phyloP scores from a whole-genome alignment of 2,888 invertebrate species.

The Ornithoptera priamus region DNA sequence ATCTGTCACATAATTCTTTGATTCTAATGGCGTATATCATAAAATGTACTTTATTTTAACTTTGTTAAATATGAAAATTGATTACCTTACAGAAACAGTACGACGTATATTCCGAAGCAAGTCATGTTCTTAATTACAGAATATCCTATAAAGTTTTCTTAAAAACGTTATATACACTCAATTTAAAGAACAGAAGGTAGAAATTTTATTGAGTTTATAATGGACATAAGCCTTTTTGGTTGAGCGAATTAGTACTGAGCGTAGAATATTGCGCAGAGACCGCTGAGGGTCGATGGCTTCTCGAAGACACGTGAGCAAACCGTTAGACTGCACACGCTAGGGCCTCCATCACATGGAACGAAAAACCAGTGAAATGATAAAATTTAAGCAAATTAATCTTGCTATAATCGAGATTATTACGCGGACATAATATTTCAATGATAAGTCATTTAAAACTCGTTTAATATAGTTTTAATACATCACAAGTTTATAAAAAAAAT shows the following conservation, averaged over 20 bases:
- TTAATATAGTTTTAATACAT: too few relatives aligned
- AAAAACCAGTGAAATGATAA: constrained; percentile 64
- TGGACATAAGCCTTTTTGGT: constrained; percentile 40
- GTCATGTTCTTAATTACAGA: constrained; percentile 34
- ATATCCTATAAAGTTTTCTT: constrained; percentile 1
- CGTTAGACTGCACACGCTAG: constrained; percentile 70
- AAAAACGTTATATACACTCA: constrained; percentile 5
- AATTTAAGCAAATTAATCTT: constrained; percentile 44
- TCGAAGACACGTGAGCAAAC: constrained; percentile 74
- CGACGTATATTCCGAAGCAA: constrained; percentile 53
- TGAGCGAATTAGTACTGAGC: constrained; percentile 54
- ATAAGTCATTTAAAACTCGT: background rate
- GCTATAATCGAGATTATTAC: background rate
- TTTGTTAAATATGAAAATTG: constrained; percentile 43
- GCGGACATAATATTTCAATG: background rate
- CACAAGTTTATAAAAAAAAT: too few relatives aligned
- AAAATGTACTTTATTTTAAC: constrained; percentile 9
- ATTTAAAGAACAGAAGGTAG: constrained; percentile 29
- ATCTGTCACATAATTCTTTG: constrained; percentile 2
- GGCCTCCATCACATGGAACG: constrained; percentile 67
- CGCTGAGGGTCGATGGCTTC: constrained; percentile 76
- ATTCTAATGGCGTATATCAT: background rate
- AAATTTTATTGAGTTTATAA: constrained; percentile 23
- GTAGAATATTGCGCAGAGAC: constrained; percentile 76
- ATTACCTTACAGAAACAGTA: constrained; percentile 42